Evolutionary conservation across 2,888 invertebrate species (phyloP).

Genomic region (Rhimphoctona megacephalus): DNA sequence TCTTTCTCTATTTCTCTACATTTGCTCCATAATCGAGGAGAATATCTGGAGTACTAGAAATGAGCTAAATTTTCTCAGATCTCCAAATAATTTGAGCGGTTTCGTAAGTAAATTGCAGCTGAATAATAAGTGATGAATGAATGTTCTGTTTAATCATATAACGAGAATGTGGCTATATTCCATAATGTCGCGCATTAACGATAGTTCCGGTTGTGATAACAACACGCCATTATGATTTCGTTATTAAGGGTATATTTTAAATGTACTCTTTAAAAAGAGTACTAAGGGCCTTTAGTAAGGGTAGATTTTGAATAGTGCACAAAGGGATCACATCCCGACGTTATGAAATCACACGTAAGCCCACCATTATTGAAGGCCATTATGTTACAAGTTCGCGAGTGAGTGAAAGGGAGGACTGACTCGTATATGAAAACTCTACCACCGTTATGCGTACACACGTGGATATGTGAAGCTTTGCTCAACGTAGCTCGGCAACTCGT

Average conservation of each 20-base stretch:
- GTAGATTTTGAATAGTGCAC: background rate
- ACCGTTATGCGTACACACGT: slow-evolving; percentile 18
- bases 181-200: background rate
- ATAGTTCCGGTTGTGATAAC: background rate
- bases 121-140: background rate
- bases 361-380: slow-evolving; percentile 2
- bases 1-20: slow-evolving; percentile 1
- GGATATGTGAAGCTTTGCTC: slow-evolving; percentile 13
- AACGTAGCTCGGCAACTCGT: slow-evolving; percentile 26
- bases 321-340: background rate
- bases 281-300: background rate
- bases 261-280: too few species aligned
- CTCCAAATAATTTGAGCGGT: background rate
- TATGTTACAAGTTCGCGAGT: slow-evolving; percentile 16
- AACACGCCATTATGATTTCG: background rate
- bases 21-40: background rate
- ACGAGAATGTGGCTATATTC: background rate
- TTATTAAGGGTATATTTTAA: too few species aligned
- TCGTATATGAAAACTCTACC: slow-evolving; percentile 16
- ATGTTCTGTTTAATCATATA: background rate
- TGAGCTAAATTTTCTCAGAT: background rate
- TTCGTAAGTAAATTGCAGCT: background rate
- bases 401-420: background rate
- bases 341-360: slow-evolving; percentile 3
- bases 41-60: background rate